Base-by-base conservation (phyloP, 2,113 vertebrate species). In the Cardinalis cardinalis region DNA sequence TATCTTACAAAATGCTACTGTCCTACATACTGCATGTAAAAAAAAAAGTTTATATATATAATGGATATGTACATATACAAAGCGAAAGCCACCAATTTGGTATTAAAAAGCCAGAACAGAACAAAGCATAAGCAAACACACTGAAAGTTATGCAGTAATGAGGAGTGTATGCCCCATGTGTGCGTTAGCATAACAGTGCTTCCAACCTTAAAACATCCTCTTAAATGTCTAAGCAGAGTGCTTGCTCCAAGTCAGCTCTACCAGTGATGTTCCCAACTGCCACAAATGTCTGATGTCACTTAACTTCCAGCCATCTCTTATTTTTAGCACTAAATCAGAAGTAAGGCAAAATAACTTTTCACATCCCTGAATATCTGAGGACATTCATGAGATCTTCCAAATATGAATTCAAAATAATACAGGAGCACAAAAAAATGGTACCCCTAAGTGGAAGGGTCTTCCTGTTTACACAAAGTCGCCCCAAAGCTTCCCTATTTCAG, bases 1-100 rank as follows among this genome's bases (percentile, higher is more conserved):
- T 87, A 93, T 94, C 81, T 95, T 95, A 96, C 94, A 97, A 96
- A 96, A 94, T 52, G 80, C 89, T 88, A 94, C 64, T 84, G 77
- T 52, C 82, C 89, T 95, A 96, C 53, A 76, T 59, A 88, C 43
- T 81, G 69, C 75, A 82, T 61, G 55, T 96, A 97, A 94, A 97
- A 95, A 68, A 59, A 60, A 91, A 84, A 79, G 25, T 69, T 76
- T 60, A 31, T 12, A 40, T 64, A 60, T 71, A 78, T 74, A 86
- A 86, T 43, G 46, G 68, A 65, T 43, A 71, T 85, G 56, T 46
- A 88, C 69, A 94, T 46, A 88, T 80, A 89, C 11, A 78, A 93
- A 92, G 81, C 74, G 85, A 95, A 88, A 91, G 75, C 64, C 64
- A 55, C 28, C 77, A 77, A 28, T 63, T 77, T 77, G 60, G 70